Base-by-base conservation (phyloP, 2,888 invertebrate species). In the Cheilosia scutellata region DNA sequence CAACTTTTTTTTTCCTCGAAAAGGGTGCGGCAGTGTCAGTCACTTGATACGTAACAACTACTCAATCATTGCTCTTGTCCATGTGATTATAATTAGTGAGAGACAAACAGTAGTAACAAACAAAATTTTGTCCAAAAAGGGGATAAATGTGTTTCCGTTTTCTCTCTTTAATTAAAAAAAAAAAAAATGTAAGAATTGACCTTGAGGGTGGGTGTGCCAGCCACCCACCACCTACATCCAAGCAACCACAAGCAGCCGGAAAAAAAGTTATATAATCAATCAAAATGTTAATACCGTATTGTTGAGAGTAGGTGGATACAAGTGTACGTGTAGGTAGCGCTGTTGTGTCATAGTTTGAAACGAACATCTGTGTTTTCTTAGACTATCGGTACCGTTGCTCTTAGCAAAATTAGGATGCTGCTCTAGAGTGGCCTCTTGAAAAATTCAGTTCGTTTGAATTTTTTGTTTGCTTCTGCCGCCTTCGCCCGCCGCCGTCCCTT, bases 21-120 rank as follows among this genome's bases (percentile, higher is more conserved):
- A 86, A 86, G 86, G 86, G 86, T 86, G 86, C 86, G 86, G 86
- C 86, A 86, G 44, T 75, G 65, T 84, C 84, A 84, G 80, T 80
- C 84, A 71, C 71, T 84, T 82, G 68, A 76, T 60, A 80, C 70
- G 75, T 75, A 70, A 80, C 84, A 80, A 84, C 75, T 84, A 80
- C 80, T 84, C 80, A 80, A 84, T 84, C 84, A 79, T 79, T 84
- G 75, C 80, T 84, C 65, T 65, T 79, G 63, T 71, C 70, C 74
- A 63, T 79, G 68, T 49, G 74, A 79, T 75, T 75, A 84, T 75
- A 84, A 84, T 84, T 75, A 79, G 83, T 75, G 49, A 71, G 71
- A 44, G 57, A 60, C 33, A n/a, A 66, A 71, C 60, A 25, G 33
- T 40, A 33, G n/a, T n/a, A 62, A 0, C n/a, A 57, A 40, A 55